Conservation (phyloP, 2,797 vertebrate species). For the Chromobotia macracanthus region DNA sequence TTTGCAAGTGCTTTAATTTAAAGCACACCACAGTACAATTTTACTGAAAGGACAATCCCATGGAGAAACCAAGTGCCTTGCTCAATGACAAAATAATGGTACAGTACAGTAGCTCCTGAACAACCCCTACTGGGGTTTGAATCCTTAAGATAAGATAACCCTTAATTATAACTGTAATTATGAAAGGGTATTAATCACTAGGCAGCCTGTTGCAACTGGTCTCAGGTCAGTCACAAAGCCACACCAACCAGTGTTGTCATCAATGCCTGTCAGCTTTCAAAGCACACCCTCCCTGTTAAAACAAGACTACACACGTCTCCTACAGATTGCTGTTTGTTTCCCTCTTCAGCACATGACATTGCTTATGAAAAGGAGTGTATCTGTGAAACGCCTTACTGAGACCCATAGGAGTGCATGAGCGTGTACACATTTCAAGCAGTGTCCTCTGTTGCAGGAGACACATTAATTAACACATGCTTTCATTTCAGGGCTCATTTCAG, state of each 20-base stretch:
- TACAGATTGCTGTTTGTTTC: neutral
- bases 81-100: neutral
- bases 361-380: constrained; percentile 10
- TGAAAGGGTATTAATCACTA: too few species aligned
- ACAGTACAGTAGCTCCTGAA: neutral
- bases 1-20: neutral
- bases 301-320: neutral
- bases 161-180: too few species aligned
- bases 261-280: neutral
- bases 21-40: neutral
- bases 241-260: neutral
- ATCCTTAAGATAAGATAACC: neutral
- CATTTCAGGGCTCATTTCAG: constrained; percentile 34
- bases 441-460: constrained; percentile 42
- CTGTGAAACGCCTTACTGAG: neutral
- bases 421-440: neutral
- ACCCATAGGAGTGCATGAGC: neutral
- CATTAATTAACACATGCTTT: constrained; percentile 48
- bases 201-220: too few species aligned
- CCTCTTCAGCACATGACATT: neutral
- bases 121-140: neutral
- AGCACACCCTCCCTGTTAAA: neutral
- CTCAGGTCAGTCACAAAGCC: neutral
- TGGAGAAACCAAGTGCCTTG: neutral
- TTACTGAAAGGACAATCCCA: neutral